These are phyloP conservation scores for Dysmachus trigonus DNA, from an alignment of 2,888 invertebrate species.

Conservation along the genomic window DNA sequence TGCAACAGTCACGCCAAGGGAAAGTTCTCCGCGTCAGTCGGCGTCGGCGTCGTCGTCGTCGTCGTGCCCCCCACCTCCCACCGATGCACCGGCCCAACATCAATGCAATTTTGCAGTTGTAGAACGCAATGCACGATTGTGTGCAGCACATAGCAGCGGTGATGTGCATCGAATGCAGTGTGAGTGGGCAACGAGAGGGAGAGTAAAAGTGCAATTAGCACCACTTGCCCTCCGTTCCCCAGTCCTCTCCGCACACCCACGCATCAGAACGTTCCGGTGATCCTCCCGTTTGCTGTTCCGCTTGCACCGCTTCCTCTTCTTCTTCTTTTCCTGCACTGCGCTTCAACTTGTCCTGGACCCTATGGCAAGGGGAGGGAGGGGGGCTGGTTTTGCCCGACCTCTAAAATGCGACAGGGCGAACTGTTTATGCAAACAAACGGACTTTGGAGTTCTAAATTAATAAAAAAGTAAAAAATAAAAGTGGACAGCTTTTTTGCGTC, in stretches of 20 bases:
- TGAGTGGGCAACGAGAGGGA: not conserved
- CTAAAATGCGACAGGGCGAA: not conserved
- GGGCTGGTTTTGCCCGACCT: not conserved
- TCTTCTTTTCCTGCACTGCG: not conserved
- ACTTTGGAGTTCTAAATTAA: not conserved
- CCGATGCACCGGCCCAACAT: not conserved
- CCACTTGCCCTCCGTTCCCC: not conserved
- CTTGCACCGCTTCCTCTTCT: not conserved
- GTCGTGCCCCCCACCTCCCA: not conserved
- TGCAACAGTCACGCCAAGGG: not conserved
- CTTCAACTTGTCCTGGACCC: not conserved
- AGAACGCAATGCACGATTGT: not conserved
- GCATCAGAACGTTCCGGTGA: not conserved
- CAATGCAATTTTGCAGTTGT: not conserved
- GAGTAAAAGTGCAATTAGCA: conserved; percentile 16
- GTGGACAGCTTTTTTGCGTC: not conserved
- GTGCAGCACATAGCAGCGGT: not conserved
- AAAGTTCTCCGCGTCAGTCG: conserved; percentile 1
- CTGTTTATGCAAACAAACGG: not conserved
- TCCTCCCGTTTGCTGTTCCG: too few species aligned
- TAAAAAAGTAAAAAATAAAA: not conserved
- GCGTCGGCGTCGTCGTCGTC: too few species aligned
- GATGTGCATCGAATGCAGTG: not conserved
- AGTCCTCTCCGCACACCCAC: not conserved
- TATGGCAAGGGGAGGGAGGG: not conserved